These are phyloP conservation scores for Thecocarcelia acutangulata DNA, from an alignment of 2,888 invertebrate species.

Conservation along the genomic window DNA sequence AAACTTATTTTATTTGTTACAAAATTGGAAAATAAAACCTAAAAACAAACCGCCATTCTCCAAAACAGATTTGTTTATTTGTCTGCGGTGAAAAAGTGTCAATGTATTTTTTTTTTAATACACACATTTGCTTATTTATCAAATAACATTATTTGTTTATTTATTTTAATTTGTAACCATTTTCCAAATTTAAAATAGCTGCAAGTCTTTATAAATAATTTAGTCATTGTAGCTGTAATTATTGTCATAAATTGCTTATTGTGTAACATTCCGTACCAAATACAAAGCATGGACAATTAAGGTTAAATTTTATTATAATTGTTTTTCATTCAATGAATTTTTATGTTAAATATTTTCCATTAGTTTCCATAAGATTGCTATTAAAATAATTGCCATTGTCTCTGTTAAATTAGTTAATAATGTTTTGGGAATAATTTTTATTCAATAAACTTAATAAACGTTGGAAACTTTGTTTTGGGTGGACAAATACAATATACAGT, in stretches of 20 bases:
- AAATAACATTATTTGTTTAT: constrained; percentile 10
- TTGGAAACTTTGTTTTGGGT: too few species aligned
- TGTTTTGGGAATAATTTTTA: neutral
- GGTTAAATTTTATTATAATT: constrained; percentile 4
- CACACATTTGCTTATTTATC: neutral
- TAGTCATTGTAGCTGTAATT: neutral
- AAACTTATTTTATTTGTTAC: constrained; percentile 31
- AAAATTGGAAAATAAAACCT: neutral
- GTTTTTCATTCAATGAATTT: constrained; percentile 25
- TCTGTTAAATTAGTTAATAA: constrained; percentile 6
- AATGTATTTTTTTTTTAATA: too few species aligned
- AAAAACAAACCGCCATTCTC: constrained; percentile 4
- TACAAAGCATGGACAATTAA: neutral
- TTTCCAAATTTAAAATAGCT: constrained; percentile 5
- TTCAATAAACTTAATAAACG: neutral
- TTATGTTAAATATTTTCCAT: constrained; percentile 33
- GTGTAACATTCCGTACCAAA: constrained; percentile 7
- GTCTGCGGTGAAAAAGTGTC: neutral
- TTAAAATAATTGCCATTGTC: neutral
- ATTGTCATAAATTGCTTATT: constrained; percentile 29
- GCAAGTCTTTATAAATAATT: constrained; percentile 2
- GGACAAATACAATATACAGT: too few species aligned
- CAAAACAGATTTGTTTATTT: constrained; percentile 11
- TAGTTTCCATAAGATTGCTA: constrained; percentile 16
- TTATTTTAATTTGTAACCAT: constrained; percentile 28